Base-by-base conservation (phyloP, 1,140 invertebrate genomes). In the Helicorthomorpha holstii region DNA sequence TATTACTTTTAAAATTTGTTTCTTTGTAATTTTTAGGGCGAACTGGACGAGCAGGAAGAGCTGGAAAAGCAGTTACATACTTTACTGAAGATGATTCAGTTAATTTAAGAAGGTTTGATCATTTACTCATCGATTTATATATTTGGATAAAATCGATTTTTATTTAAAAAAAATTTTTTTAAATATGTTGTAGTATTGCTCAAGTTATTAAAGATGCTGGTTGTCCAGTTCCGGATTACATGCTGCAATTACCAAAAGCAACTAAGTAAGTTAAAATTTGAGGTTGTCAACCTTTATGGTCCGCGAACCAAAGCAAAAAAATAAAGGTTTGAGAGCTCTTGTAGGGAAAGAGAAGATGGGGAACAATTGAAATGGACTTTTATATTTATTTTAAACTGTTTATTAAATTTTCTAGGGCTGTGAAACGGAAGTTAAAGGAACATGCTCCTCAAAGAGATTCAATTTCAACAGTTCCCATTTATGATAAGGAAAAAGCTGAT, bases 31-130 rank as follows among this genome's bases (percentile, higher is more conserved):
- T 54, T 62, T 25, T 50, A 70, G 86, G 91, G 27, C 70, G 95
- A 53, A 95, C 93, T 1, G 95, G 95, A 2, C 70, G 95, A 59
- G 94, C 93, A n/a, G 91, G 86, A 14, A 73, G 81, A 57, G 75
- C 66, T 55, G 93, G 90, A 21, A 79, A 77, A 62, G 91, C 94
- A 0, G 74, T 98, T 34, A 98, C 94, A 1, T 97, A 91, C 71
- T 98, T 95, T 62, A 94, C 93, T 1, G 76, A 85, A 62, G 76
- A 85, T 48, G 94, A 98, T 69, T 77, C 77, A 14, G 66, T 72
- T 4, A 83, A 88, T 72, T 74, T 94, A 25, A 74, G 82, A 64
- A 89, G 82, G 86, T 89, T 70, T 14, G 27, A 46, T 12, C 19
- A 41, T 12, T 19, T 12, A 12, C 12, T 41, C 38, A 19, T 41